Percentiles rank a stretch among this genome's conserved stretches.
Evolutionary conservation across 2,797 vertebrate species (phyloP).

Genomic region (Percopsis omiscomaycus): DNA sequence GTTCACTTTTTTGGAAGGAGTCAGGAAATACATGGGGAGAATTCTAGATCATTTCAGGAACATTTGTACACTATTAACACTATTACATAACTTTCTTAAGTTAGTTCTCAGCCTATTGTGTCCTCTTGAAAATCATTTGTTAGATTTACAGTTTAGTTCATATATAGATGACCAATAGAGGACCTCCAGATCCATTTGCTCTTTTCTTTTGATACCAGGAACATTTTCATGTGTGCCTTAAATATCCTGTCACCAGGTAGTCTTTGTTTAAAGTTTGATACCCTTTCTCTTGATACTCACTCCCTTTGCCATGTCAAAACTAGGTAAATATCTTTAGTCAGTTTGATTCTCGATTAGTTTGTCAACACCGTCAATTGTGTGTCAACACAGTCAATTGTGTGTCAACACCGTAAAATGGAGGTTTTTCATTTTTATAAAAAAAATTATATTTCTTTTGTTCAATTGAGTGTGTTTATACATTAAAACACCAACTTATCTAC

Average conservation of each 20-base stretch:
- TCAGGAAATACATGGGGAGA: background rate
- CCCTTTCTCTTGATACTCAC: background rate
- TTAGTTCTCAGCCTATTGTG: constrained; percentile 3
- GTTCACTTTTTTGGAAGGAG: background rate
- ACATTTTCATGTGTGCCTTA: constrained; percentile 2
- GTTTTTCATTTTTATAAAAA: constrained; percentile 2
- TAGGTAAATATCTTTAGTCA: background rate
- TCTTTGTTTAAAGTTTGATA: constrained; percentile 1
- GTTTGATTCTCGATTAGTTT: background rate
- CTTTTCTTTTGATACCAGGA: constrained; percentile 1
- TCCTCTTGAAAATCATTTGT: background rate
- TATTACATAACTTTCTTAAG: constrained; percentile 2
- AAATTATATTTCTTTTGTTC: background rate
- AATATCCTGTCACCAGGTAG: constrained; percentile 1
- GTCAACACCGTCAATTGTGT: background rate
- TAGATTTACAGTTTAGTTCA: constrained; percentile 1
- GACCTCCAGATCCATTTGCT: constrained; percentile 2
- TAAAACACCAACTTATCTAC: background rate
- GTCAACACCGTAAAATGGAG: background rate
- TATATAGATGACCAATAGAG: constrained; percentile 3
- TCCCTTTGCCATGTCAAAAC: constrained; percentile 3
- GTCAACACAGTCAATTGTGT: background rate
- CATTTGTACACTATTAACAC: background rate
- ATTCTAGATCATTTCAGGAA: background rate
- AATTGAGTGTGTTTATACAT: background rate